Conservation (phyloP, 2,797 vertebrate species). For the Cryptoblepharus egeriae region DNA sequence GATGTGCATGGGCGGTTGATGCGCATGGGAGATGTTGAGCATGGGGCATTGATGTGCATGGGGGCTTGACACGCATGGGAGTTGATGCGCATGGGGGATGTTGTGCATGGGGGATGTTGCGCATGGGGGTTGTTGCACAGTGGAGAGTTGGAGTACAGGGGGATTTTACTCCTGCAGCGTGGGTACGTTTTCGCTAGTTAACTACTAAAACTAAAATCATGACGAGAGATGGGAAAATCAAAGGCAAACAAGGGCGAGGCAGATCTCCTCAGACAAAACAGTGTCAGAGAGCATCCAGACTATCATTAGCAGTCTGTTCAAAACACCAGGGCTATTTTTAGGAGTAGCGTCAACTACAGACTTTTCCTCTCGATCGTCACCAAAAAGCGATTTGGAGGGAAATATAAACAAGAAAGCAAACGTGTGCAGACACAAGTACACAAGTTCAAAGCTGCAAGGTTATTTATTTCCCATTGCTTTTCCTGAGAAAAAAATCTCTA, state of each 20-base stretch:
- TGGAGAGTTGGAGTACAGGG: no score
- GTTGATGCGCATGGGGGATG: no score
- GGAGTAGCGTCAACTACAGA: background rate
- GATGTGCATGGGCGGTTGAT: no score
- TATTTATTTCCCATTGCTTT: constrained; percentile 17
- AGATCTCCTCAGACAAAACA: constrained; percentile 31
- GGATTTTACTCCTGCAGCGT: no score
- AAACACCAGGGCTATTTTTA: background rate
- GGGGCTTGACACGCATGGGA: no score
- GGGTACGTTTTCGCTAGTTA: no score
- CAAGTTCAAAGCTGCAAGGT: background rate
- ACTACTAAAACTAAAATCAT: background rate
- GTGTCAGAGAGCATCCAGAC: background rate
- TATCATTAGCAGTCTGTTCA: constrained; percentile 7
- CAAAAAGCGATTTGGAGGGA: constrained; percentile 16
- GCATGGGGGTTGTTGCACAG: no score
- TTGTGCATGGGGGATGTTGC: no score
- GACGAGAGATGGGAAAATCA: background rate
- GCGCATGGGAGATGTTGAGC: no score
- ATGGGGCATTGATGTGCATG: no score
- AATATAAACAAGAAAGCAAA: constrained; percentile 16
- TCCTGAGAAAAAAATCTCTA: constrained; percentile 17
- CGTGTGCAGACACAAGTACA: background rate
- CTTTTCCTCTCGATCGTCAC: background rate
- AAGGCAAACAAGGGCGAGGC: constrained; percentile 22